Percentiles rank a stretch among this genome's conserved stretches.
phyloP scores from a whole-genome alignment of 2,888 invertebrate species.

The Dynastes hyllus region DNA sequence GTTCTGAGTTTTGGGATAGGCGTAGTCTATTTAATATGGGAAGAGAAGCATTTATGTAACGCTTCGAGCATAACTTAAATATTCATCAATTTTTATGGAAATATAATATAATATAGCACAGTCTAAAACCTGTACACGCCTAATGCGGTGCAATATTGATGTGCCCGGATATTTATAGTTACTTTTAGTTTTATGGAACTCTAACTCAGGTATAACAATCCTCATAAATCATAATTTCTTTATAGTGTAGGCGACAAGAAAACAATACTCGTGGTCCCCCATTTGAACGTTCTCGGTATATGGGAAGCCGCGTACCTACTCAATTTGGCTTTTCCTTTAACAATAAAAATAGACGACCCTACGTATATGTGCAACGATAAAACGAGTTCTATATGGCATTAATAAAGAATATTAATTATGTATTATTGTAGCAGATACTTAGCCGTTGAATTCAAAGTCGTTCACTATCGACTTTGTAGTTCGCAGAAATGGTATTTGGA shows the following conservation, averaged over 20 bases:
- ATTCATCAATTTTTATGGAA: not conserved
- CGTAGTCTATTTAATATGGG: not conserved
- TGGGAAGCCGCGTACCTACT: not conserved
- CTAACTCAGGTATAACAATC: slow-evolving; percentile 10
- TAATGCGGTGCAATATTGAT: not conserved
- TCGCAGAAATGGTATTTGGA: too few relatives aligned
- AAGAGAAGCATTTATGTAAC: not conserved
- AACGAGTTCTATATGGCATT: not conserved
- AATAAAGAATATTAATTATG: not conserved
- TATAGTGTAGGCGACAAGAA: slow-evolving; percentile 5
- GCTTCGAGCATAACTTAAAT: not conserved
- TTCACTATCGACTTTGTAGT: too few relatives aligned
- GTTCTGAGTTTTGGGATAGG: not conserved
- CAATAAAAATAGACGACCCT: not conserved
- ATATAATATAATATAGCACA: not conserved
- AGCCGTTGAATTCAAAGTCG: too few relatives aligned
- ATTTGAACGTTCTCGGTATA: not conserved
- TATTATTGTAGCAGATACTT: too few relatives aligned
- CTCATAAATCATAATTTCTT: slow-evolving; percentile 24
- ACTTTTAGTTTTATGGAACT: not conserved
- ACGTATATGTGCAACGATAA: not conserved
- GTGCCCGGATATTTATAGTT: not conserved
- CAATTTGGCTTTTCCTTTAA: not conserved
- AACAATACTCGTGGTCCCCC: not conserved
- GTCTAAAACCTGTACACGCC: not conserved